Evolutionary conservation across 2,113 vertebrate genomes (phyloP).

Genomic region (Lophochroa leadbeateri): DNA sequence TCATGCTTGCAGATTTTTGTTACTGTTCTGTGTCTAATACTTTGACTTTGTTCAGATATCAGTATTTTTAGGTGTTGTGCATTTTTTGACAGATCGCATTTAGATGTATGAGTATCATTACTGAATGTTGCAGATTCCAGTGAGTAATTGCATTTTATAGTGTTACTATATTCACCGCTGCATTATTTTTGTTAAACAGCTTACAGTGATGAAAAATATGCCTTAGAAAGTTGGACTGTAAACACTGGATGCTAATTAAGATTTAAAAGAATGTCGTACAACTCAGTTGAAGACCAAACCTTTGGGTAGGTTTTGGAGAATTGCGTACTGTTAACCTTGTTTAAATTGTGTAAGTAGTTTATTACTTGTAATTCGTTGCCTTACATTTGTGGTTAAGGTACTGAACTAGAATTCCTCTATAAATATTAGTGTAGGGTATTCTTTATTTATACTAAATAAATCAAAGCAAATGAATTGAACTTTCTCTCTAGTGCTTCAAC

Average conservation of each 20-base stretch:
- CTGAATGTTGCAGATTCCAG: background rate
- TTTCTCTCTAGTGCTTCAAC: background rate
- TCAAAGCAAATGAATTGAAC: background rate
- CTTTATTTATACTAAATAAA: slow-evolving; percentile 46
- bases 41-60: background rate
- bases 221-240: background rate
- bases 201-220: background rate
- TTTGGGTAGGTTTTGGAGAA: background rate
- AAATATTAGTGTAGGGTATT: slow-evolving; percentile 40
- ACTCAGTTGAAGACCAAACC: background rate
- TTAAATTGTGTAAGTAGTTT: slow-evolving; percentile 43
- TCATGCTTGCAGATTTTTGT: background rate
- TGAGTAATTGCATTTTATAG: background rate
- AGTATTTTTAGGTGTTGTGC: background rate
- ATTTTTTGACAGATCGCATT: background rate
- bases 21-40: background rate
- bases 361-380: background rate
- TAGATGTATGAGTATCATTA: background rate
- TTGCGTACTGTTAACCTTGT: background rate
- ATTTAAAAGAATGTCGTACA: background rate
- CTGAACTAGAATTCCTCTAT: slow-evolving; percentile 24
- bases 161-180: background rate
- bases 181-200: background rate
- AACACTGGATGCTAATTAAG: background rate
- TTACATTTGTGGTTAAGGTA: slow-evolving; percentile 19